Conservation (phyloP, 2,113 vertebrate species). For the Sciurus niger region DNA sequence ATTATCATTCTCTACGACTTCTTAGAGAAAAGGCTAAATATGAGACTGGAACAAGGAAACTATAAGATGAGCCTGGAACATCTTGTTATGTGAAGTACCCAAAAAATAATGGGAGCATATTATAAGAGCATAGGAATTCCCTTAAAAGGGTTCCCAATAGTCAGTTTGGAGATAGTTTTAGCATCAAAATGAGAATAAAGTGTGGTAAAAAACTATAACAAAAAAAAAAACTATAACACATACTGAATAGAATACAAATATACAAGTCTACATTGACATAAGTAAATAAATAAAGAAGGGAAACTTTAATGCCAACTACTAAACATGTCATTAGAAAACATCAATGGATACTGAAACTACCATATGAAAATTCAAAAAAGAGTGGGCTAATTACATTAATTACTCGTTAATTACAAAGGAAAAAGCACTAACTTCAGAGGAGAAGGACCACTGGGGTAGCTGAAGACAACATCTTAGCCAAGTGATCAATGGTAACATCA, state of each 20-base stretch:
- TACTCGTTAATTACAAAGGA: neutral
- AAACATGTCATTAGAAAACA: constrained; percentile 24
- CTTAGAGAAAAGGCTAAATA: neutral
- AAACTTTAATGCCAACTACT: neutral
- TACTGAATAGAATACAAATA: neutral
- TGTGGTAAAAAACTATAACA: neutral
- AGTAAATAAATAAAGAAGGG: neutral
- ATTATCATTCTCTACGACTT: neutral
- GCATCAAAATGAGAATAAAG: constrained; percentile 20
- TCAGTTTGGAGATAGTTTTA: neutral
- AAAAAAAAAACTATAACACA: neutral
- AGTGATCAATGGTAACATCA: neutral
- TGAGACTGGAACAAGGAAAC: neutral
- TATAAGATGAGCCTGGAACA: neutral
- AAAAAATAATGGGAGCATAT: neutral
- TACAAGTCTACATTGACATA: neutral
- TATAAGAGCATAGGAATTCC: neutral
- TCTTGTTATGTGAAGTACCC: neutral
- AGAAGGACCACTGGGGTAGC: neutral
- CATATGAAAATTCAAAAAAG: neutral
- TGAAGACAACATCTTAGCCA: neutral
- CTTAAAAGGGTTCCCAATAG: neutral
- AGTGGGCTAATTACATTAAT: neutral
- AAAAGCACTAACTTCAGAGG: neutral
- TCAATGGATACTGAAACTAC: neutral